A percentile compares a stretch with the other conserved stretches of the same genome.
phyloP scores from a whole-genome alignment of 2,797 vertebrate species.

The Tragelaphus eurycerus region DNA sequence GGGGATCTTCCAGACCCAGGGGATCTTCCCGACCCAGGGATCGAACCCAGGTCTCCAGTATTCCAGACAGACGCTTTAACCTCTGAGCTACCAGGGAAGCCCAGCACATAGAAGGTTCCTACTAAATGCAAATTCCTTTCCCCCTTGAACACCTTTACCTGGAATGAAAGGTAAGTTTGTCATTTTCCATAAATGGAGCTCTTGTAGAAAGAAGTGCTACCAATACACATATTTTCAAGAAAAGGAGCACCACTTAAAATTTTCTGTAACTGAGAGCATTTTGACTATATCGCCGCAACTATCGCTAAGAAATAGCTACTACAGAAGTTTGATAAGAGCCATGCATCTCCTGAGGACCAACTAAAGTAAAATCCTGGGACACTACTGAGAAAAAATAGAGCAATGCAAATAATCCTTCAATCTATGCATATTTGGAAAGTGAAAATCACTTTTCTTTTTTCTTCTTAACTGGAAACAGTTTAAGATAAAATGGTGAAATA shows the following conservation, averaged over 20 bases:
- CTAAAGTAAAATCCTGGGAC: not conserved
- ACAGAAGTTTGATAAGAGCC: not conserved
- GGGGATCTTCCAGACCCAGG: too few relatives aligned
- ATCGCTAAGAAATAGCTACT: not conserved
- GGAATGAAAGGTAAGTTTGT: not conserved
- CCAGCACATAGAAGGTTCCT: not conserved
- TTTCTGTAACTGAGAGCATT: not conserved
- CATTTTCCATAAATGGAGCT: not conserved
- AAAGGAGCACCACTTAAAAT: not conserved
- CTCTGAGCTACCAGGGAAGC: too few relatives aligned
- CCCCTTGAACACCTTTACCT: not conserved
- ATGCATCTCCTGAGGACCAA: not conserved
- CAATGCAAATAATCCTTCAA: not conserved
- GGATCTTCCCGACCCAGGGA: too few relatives aligned
- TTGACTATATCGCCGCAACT: not conserved
- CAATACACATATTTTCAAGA: not conserved
- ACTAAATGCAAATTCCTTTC: not conserved
- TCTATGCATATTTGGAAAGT: not conserved
- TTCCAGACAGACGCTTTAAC: too few relatives aligned
- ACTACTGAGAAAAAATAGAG: not conserved
- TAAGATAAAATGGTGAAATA: not conserved
- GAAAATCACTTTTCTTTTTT: not conserved
- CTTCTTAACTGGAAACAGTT: constrained; percentile 1
- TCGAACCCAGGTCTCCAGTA: too few relatives aligned
- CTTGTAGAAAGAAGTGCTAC: not conserved